phyloP scores from a whole-genome alignment of 2,888 invertebrate species.

The Ethmia dodecea region DNA sequence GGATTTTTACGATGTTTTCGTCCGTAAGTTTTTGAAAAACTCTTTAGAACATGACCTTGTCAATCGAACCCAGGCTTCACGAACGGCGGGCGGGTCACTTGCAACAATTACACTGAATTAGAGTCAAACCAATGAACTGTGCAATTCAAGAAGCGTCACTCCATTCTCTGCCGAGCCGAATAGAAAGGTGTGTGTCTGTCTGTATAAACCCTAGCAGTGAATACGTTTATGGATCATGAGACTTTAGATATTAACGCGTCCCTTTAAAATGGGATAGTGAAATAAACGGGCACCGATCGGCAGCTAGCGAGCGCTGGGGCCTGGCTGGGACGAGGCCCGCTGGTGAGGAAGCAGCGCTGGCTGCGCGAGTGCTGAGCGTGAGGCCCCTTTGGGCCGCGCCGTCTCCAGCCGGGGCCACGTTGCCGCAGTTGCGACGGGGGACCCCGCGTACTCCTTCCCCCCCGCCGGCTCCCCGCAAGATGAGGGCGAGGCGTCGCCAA shows the following conservation, averaged over 20 bases:
- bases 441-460: constrained; percentile 38
- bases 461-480: constrained; percentile 51
- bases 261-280: constrained; percentile 5
- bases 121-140: not conserved
- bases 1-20: too few relatives aligned
- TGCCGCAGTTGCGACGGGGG: constrained; percentile 12
- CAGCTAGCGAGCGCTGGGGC: constrained; percentile 75
- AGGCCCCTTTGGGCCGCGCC: constrained; percentile 41
- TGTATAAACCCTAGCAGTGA: too few relatives aligned
- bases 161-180: too few relatives aligned
- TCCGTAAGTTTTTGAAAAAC: too few relatives aligned
- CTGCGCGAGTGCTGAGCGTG: constrained; percentile 48
- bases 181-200: too few relatives aligned
- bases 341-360: constrained; percentile 49
- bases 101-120: too few relatives aligned
- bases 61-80: too few relatives aligned
- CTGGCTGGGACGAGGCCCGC: constrained; percentile 46
- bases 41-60: too few relatives aligned
- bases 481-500: constrained; percentile 57
- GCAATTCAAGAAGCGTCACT: too few relatives aligned
- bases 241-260: too few relatives aligned
- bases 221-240: too few relatives aligned
- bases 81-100: too few relatives aligned
- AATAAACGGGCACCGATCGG: constrained; percentile 66
- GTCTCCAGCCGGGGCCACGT: constrained; percentile 13